Conservation (phyloP, 1,140 invertebrate species). For the Bombus terrestris region DNA sequence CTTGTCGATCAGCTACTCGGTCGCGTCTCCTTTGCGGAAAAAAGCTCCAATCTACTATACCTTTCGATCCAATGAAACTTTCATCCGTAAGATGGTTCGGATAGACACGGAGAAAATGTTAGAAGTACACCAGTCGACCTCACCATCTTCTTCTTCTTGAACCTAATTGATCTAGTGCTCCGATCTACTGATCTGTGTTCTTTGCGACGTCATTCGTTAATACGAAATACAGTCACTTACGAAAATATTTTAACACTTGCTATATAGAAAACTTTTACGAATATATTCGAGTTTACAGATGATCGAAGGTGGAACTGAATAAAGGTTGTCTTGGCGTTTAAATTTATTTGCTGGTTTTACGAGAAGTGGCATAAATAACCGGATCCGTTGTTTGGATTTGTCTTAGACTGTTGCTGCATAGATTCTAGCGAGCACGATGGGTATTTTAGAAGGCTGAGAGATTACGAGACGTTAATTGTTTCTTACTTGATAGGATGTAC, state of each 20-base stretch:
- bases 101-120: constrained; percentile 52
- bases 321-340: neutral
- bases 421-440: too few relatives aligned
- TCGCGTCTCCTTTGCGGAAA: constrained; percentile 17
- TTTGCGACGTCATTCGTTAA: neutral
- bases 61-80: constrained; percentile 58
- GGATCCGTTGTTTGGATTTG: too few relatives aligned
- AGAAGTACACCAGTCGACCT: constrained; percentile 34
- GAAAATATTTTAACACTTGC: neutral
- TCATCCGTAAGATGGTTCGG: constrained; percentile 40
- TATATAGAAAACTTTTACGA: neutral
- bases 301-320: too few relatives aligned
- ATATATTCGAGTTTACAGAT: neutral
- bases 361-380: neutral
- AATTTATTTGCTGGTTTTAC: neutral
- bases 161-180: constrained; percentile 45
- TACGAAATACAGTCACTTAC: neutral
- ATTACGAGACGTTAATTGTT: constrained; percentile 12
- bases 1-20: neutral
- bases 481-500: neutral
- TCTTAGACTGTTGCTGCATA: too few relatives aligned
- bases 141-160: constrained; percentile 24
- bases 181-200: too few relatives aligned
- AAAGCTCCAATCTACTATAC: constrained; percentile 1
- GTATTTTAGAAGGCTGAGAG: neutral